Conservation (phyloP, 2,888 invertebrate genomes). For the Lutraria lutraria region DNA sequence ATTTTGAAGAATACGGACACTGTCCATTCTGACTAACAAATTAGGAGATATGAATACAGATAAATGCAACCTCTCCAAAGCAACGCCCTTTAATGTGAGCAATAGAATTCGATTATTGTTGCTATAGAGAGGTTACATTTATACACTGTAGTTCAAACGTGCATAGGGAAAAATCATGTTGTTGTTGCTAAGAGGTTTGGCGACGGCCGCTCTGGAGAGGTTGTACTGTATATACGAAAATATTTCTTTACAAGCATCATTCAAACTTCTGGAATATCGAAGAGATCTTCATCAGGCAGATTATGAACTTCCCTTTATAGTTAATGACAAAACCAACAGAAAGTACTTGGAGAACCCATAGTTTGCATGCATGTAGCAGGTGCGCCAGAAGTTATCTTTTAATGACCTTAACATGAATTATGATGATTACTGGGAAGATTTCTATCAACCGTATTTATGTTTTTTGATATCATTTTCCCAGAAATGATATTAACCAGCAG, state of each 20-base stretch:
- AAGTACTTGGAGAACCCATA: neutral
- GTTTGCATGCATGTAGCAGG: neutral
- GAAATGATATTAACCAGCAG: neutral
- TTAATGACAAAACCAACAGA: neutral
- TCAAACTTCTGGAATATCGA: neutral
- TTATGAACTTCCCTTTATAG: neutral
- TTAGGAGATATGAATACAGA: neutral
- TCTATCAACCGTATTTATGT: neutral
- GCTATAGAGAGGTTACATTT: too few relatives aligned
- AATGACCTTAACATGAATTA: constrained; percentile 4
- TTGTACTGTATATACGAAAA: too few relatives aligned
- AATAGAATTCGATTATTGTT: too few relatives aligned
- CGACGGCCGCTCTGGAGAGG: too few relatives aligned
- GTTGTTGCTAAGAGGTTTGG: too few relatives aligned
- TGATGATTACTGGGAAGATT: neutral
- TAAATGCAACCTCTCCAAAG: too few relatives aligned
- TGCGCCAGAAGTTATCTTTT: constrained; percentile 12
- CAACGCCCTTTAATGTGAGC: too few relatives aligned
- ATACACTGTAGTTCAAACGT: too few relatives aligned
- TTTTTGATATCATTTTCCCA: neutral
- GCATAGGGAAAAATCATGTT: too few relatives aligned
- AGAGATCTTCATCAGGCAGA: neutral
- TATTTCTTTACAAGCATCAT: neutral
- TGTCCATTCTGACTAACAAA: neutral
- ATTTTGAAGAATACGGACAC: neutral